A percentile compares a stretch with the other conserved stretches of the same genome.
phyloP scores from a whole-genome alignment of 1,140 invertebrate genomes.

The Melipona quadrifasciata region DNA sequence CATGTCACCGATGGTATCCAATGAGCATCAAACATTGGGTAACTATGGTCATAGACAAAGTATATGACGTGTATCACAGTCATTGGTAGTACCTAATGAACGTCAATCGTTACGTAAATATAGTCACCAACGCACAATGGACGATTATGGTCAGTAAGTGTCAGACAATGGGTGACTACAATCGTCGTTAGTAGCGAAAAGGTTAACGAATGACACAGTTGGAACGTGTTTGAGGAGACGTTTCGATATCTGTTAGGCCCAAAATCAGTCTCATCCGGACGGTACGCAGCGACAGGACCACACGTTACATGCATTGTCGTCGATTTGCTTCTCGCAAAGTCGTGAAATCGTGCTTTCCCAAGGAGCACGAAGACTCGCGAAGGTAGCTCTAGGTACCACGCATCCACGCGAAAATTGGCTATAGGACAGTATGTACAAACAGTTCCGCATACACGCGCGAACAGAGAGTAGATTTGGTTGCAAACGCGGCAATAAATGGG shows the following conservation, averaged over 20 bases:
- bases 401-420: background rate
- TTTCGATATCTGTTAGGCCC: background rate
- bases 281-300: background rate
- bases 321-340: background rate
- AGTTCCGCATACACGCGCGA: background rate
- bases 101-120: too few species aligned
- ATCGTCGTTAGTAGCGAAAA: too few species aligned
- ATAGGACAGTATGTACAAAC: background rate
- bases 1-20: too few species aligned
- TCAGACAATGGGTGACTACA: too few species aligned
- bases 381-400: background rate
- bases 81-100: too few species aligned
- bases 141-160: too few species aligned
- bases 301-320: background rate
- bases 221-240: background rate
- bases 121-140: too few species aligned
- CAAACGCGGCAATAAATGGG: background rate
- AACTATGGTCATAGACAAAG: too few species aligned
- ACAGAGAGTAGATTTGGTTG: background rate
- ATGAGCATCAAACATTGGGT: too few species aligned
- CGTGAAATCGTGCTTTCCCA: background rate
- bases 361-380: background rate
- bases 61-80: too few species aligned
- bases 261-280: background rate
- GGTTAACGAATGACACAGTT: background rate